Percentiles rank a stretch among this genome's conserved stretches.
Evolutionary conservation across 1,140 invertebrate species (phyloP).

Genomic region (Drosophila jambulina): DNA sequence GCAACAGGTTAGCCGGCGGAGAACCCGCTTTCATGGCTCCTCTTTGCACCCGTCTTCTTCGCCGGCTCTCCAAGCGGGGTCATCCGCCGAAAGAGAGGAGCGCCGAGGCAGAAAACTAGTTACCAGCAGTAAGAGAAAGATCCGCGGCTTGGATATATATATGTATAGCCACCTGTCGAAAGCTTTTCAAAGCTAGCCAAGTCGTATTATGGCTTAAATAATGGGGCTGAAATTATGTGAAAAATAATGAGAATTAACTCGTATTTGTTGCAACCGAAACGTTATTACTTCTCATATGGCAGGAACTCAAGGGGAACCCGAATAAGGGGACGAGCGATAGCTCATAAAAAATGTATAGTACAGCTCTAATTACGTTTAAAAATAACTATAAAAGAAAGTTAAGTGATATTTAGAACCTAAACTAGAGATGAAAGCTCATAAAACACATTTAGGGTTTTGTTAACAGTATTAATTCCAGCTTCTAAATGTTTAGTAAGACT

Average conservation of each 20-base stretch:
- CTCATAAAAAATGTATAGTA: not conserved
- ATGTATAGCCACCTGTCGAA: constrained; percentile 24
- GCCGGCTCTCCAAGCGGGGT: constrained; percentile 14
- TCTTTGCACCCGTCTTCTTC: constrained; percentile 30
- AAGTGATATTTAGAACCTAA: not conserved
- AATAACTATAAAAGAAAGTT: not conserved
- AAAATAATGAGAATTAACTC: constrained; percentile 19
- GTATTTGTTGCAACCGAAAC: constrained; percentile 7
- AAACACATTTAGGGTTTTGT: not conserved
- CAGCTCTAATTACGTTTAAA: not conserved
- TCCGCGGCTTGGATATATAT: not conserved
- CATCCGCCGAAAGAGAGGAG: constrained; percentile 6
- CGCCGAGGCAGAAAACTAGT: constrained; percentile 12
- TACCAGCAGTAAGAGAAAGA: constrained; percentile 20
- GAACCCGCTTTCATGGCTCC: constrained; percentile 49
- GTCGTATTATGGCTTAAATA: constrained; percentile 11
- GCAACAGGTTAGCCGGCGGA: constrained; percentile 63
- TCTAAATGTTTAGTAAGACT: not conserved
- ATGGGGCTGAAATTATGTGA: constrained; percentile 10
- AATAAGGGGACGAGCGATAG: not conserved
- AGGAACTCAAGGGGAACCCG: not conserved
- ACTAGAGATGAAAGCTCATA: not conserved
- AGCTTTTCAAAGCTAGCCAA: constrained; percentile 13
- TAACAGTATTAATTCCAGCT: not conserved
- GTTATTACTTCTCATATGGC: not conserved